Evolutionary conservation across 2,888 invertebrate species (phyloP).

Genomic region (Synanthedon andrenaeformis): DNA sequence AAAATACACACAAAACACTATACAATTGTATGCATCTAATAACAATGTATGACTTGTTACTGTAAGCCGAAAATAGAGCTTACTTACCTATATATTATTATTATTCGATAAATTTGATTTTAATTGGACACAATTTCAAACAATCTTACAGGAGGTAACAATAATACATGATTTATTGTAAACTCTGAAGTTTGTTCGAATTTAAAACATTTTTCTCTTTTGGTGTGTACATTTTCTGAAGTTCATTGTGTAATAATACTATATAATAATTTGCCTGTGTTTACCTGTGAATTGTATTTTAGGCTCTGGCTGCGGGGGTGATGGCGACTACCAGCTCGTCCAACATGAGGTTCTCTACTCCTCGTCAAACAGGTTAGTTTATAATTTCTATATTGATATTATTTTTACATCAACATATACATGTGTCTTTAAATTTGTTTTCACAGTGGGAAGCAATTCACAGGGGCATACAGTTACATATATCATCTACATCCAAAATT

Average conservation of each 20-base stretch:
- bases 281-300: constrained; percentile 14
- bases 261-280: constrained; percentile 18
- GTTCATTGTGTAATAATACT: background rate
- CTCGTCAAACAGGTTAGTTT: constrained; percentile 87
- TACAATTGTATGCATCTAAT: too few species aligned
- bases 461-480: too few species aligned
- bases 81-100: too few species aligned
- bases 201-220: constrained; percentile 9
- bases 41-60: too few species aligned
- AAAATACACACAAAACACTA: too few species aligned
- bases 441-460: background rate
- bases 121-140: constrained; percentile 35
- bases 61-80: too few species aligned
- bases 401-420: too few species aligned
- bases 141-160: constrained; percentile 36
- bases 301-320: constrained; percentile 87
- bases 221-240: too few species aligned
- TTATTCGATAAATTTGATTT: too few species aligned
- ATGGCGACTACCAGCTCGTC: constrained; percentile 98
- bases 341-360: constrained; percentile 99
- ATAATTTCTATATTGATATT: background rate
- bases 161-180: constrained; percentile 6
- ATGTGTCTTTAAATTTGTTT: too few species aligned
- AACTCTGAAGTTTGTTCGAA: constrained; percentile 45
- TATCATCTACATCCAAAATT: too few species aligned